Conservation (phyloP, 1,140 invertebrate genomes). For the Asbolus verrucosus region DNA sequence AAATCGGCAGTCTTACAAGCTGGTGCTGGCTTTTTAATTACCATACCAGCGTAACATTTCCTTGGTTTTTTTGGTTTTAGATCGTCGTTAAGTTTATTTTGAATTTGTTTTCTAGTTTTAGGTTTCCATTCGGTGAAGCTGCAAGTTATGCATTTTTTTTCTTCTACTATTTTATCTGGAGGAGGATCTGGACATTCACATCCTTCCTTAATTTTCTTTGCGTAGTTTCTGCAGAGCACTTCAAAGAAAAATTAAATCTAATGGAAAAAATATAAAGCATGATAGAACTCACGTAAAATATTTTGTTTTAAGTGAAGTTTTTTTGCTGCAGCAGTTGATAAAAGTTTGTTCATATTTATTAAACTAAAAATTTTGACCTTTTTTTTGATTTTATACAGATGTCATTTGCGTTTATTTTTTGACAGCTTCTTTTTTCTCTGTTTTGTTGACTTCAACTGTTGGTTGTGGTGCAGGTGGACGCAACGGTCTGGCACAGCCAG, state of each 20-base stretch:
- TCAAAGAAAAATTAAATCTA: neutral
- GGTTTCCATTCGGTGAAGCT: slow-evolving; percentile 52
- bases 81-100: neutral
- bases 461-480: no score
- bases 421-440: neutral
- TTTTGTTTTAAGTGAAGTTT: no score
- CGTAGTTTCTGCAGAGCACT: neutral
- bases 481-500: slow-evolving; percentile 32
- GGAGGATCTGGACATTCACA: slow-evolving; percentile 10
- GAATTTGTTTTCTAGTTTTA: slow-evolving; percentile 35
- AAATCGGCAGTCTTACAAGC: neutral
- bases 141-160: slow-evolving; percentile 49
- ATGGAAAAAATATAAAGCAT: no score
- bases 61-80: slow-evolving; percentile 9
- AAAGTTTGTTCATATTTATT: neutral
- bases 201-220: slow-evolving; percentile 7
- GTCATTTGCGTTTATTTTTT: slow-evolving; percentile 9
- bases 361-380: neutral
- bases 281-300: no score
- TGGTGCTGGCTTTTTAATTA: neutral
- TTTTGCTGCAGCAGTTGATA: neutral
- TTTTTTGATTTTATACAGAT: no score
- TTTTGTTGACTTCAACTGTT: neutral
- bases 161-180: slow-evolving; percentile 42
- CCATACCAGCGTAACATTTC: slow-evolving; percentile 49